Conservation (phyloP, 2,797 vertebrate genomes). For the Tragelaphus oryx region DNA sequence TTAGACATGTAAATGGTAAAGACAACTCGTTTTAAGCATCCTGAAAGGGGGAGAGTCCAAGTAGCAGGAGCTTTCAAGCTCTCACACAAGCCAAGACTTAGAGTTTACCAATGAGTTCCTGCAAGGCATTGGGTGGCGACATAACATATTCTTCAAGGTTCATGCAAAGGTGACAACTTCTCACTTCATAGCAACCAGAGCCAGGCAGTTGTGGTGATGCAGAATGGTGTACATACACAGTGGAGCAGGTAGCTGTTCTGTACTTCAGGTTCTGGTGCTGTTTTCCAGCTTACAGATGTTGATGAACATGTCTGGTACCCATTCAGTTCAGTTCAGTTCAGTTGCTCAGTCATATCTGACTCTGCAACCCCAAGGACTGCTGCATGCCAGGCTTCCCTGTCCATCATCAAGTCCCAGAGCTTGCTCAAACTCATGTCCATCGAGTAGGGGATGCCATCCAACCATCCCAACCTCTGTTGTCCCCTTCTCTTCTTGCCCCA, state of each 20-base stretch:
- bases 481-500: neutral
- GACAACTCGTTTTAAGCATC: neutral
- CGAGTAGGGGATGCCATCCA: neutral
- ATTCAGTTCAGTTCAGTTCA: neutral
- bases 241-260: neutral
- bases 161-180: neutral
- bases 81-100: neutral
- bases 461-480: neutral
- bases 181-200: neutral
- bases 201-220: too few relatives aligned
- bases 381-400: neutral
- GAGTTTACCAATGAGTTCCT: neutral
- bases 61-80: neutral
- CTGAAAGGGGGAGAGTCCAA: too few relatives aligned
- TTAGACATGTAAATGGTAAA: neutral
- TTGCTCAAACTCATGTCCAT: neutral
- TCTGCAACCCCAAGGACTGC: neutral
- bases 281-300: neutral
- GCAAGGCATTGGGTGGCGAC: neutral
- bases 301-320: neutral
- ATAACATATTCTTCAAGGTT: neutral
- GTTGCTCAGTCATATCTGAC: neutral
- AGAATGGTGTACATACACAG: neutral
- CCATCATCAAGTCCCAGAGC: neutral
- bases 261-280: neutral